phyloP scores from a whole-genome alignment of 2,888 invertebrate species.

The Liodrosophila aerea region DNA sequence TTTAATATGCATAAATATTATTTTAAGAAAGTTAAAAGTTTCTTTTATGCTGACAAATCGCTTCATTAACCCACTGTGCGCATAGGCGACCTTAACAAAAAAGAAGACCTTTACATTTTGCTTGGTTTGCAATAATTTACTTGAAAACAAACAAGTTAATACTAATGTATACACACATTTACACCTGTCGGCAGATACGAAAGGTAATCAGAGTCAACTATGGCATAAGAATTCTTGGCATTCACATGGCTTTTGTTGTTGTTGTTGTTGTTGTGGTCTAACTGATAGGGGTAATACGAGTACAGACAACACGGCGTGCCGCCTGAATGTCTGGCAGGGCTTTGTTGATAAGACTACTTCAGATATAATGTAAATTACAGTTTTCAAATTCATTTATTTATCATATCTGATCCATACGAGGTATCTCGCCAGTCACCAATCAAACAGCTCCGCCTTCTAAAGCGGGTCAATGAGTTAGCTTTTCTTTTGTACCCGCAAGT shows the following conservation, averaged over 20 bases:
- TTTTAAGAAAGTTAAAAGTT: neutral
- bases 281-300: slow-evolving; percentile 12
- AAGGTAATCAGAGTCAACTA: slow-evolving; percentile 16
- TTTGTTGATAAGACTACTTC: slow-evolving; percentile 12
- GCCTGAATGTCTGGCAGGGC: slow-evolving; percentile 24
- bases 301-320: slow-evolving; percentile 19
- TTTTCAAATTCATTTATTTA: neutral
- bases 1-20: neutral
- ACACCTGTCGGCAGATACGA: slow-evolving; percentile 1
- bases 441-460: slow-evolving; percentile 5
- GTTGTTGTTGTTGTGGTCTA: neutral
- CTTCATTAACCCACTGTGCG: slow-evolving; percentile 1
- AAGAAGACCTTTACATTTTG: slow-evolving; percentile 18
- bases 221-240: slow-evolving; percentile 9
- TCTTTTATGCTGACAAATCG: too few relatives aligned
- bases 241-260: slow-evolving; percentile 1
- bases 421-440: neutral
- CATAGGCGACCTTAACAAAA: slow-evolving; percentile 18
- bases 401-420: too few relatives aligned
- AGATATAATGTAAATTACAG: neutral
- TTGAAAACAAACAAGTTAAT: slow-evolving; percentile 13
- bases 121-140: slow-evolving; percentile 24
- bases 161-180: slow-evolving; percentile 4
- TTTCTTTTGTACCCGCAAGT: slow-evolving; percentile 22
- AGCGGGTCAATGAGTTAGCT: slow-evolving; percentile 42